These are phyloP conservation scores for Eublepharis macularius DNA, from an alignment of 2,113 vertebrate species.

Conservation along the genomic window DNA sequence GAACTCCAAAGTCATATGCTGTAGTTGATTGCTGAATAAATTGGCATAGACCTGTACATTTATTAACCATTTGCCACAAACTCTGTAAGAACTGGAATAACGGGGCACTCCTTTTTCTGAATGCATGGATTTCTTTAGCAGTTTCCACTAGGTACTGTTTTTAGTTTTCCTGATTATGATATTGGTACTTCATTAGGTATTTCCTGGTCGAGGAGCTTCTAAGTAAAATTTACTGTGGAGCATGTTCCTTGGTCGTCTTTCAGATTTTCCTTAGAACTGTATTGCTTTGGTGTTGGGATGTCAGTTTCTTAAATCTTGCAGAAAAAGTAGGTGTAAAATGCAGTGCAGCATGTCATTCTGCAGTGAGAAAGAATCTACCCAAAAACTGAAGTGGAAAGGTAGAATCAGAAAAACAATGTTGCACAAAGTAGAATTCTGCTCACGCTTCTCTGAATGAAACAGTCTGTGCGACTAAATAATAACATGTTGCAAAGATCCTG, in stretches of 20 bases:
- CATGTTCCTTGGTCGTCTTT: neutral
- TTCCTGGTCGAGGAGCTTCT: slow-evolving; percentile 34
- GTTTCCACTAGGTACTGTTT: slow-evolving; percentile 47
- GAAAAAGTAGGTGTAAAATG: slow-evolving; percentile 76
- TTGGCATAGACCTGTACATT: slow-evolving; percentile 73
- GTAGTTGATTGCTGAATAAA: slow-evolving; percentile 37
- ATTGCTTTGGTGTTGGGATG: slow-evolving; percentile 48
- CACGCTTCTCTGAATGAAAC: too few relatives aligned
- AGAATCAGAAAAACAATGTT: too few relatives aligned
- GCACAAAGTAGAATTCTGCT: too few relatives aligned
- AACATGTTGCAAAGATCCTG: neutral
- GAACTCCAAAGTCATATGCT: slow-evolving; percentile 61
- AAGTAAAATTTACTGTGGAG: slow-evolving; percentile 42
- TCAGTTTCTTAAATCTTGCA: slow-evolving; percentile 69
- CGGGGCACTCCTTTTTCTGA: slow-evolving; percentile 38
- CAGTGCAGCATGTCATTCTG: slow-evolving; percentile 49
- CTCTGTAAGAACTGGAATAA: slow-evolving; percentile 10
- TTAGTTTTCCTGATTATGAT: slow-evolving; percentile 40
- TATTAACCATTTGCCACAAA: slow-evolving; percentile 64
- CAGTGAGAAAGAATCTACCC: slow-evolving; percentile 60
- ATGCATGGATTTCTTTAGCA: slow-evolving; percentile 31
- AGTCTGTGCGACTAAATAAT: neutral
- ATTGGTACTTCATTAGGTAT: slow-evolving; percentile 24
- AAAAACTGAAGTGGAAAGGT: neutral
- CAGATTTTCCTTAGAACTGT: slow-evolving; percentile 25